Percentiles rank a stretch among this genome's conserved stretches.
Conservation (phyloP, 2,113 vertebrate genomes). For the Camarhynchus parvulus region DNA sequence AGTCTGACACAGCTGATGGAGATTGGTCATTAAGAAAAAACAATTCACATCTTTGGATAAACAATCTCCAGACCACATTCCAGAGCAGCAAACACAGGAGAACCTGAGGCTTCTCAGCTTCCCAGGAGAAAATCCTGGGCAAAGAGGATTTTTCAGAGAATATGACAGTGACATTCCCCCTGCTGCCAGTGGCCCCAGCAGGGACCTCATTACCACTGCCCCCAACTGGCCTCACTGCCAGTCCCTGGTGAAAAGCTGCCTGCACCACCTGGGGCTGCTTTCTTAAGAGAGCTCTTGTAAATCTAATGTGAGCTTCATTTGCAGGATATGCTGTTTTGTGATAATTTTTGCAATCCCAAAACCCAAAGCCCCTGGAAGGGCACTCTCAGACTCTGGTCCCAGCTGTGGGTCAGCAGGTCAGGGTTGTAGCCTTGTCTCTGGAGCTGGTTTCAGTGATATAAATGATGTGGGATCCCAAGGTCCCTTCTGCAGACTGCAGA, state of each 20-base stretch:
- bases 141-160: too few relatives aligned
- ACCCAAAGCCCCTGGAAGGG: neutral
- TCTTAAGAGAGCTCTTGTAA: neutral
- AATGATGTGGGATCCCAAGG: neutral
- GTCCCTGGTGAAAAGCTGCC: neutral
- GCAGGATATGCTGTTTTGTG: neutral
- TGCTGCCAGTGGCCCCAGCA: neutral
- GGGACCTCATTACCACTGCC: neutral
- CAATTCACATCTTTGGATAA: too few relatives aligned
- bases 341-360: neutral
- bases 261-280: neutral
- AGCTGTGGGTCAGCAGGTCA: neutral
- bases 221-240: neutral
- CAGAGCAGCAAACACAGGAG: too few relatives aligned
- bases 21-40: too few relatives aligned
- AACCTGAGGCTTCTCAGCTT: too few relatives aligned
- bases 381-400: neutral
- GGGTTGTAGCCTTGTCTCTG: neutral
- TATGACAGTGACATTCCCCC: too few relatives aligned
- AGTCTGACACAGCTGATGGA: too few relatives aligned
- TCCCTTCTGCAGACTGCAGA: neutral
- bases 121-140: too few relatives aligned
- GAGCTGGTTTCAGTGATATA: neutral
- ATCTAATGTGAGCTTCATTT: neutral
- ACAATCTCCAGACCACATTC: too few relatives aligned